Conservation (phyloP, 2,888 invertebrate species). For the Diogma glabrata region DNA sequence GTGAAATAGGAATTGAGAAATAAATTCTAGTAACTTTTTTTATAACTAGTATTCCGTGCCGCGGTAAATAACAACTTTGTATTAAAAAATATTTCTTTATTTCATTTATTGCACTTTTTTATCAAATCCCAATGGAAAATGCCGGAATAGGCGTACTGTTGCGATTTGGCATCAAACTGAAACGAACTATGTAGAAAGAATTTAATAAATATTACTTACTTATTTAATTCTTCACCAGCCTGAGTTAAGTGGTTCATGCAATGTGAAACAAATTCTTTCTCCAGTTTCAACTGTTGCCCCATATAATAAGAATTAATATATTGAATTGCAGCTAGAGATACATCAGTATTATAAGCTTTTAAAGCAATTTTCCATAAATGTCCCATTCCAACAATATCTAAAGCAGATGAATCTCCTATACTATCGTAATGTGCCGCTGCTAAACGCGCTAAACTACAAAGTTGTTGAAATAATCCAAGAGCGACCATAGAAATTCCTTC, state of each 20-base stretch:
- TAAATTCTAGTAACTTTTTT: no score
- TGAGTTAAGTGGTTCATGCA: constrained; percentile 87
- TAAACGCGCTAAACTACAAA: constrained; percentile 76
- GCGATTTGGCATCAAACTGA: no score
- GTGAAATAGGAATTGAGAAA: no score
- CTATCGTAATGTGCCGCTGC: constrained; percentile 58
- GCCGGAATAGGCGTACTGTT: no score
- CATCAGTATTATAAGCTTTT: constrained; percentile 82
- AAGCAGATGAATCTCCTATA: constrained; percentile 29
- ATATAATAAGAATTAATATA: constrained; percentile 91
- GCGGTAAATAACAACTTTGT: no score
- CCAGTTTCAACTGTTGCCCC: constrained; percentile 80
- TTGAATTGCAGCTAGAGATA: constrained; percentile 89
- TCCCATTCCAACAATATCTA: constrained; percentile 75
- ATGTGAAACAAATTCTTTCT: constrained; percentile 84
- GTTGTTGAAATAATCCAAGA: constrained; percentile 78
- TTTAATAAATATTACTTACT: constrained; percentile 24
- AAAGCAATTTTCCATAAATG: constrained; percentile 91
- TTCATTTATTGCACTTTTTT: no score
- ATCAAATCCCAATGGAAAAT: no score
- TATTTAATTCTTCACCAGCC: constrained; percentile 59
- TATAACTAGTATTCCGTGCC: no score
- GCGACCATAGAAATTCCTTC: constrained; percentile 88
- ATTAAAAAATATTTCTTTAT: no score
- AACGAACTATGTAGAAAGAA: not conserved